Evolutionary conservation across 1,140 invertebrate genomes (phyloP), one percentile per base, ranked within the genome.

Genomic region (Drosophila subpulchrella): DNA sequence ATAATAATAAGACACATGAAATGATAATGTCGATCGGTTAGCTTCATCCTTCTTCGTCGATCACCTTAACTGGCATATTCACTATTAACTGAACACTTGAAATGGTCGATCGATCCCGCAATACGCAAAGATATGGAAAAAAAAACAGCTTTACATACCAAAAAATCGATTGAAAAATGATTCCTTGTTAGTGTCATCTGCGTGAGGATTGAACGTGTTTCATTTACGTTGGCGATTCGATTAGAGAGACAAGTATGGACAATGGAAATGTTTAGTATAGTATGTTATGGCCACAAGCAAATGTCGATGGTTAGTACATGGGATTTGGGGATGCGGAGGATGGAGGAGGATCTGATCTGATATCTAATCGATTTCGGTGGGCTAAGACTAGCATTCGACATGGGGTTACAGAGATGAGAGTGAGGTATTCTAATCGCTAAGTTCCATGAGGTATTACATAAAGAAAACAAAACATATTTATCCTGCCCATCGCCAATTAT

Each of bases 131-230:
- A 50, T 66, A 27, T 32, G 41, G 50, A 41, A 24, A 75, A 32
- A 56, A 32, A 59, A 53, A 47, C 53, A 60, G 63, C 27, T 77
- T 82, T 88, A 88, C 83, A 78, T 88, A 88, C 83, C 83, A 89
- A 89, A 88, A 76, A 88, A 88, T 80, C 83, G 83, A 83, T 89
- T 66, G 72, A 89, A 89, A 88, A 88, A 88, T 88, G 83, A 88
- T 80, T 88, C 83, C 83, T 83, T 77, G 54, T 77, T 89, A 79
- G 76, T 83, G 84, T 89, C 83, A 79, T 88, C 83, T 88, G 83
- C 84, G 71, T 82, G 62, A 55, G 79, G 79, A 68, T 67, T 76
- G 73, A 76, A 67, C 73, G 30, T 75, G 60, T 75, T 27, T 65
- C 53, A 60, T 27, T 54, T 75, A 58, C 72, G 59, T 30, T 57